Conservation (phyloP, 2,888 invertebrate genomes). For the Cryptus armator region DNA sequence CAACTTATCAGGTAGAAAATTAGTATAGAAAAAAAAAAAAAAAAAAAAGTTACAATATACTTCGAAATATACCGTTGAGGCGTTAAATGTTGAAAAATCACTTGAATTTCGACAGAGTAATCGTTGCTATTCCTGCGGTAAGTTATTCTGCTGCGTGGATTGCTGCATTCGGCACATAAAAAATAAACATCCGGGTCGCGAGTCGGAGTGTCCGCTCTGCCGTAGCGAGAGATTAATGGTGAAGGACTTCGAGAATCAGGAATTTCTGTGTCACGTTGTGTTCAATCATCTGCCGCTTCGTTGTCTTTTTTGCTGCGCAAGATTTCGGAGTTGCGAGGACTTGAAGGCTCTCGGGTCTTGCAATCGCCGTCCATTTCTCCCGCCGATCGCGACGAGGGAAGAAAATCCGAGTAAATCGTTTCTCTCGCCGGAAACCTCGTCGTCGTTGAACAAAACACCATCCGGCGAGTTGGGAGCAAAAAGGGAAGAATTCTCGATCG, state of each 20-base stretch:
- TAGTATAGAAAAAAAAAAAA: constrained; percentile 25
- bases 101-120: constrained; percentile 70
- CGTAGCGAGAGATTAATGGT: constrained; percentile 73
- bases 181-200: constrained; percentile 75
- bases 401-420: constrained; percentile 40
- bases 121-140: constrained; percentile 78
- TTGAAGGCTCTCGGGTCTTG: constrained; percentile 73
- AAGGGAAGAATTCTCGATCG: constrained; percentile 58
- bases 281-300: constrained; percentile 78
- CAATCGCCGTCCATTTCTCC: constrained; percentile 56
- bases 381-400: background rate
- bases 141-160: constrained; percentile 79
- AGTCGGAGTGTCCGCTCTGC: constrained; percentile 78
- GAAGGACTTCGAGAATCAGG: constrained; percentile 72
- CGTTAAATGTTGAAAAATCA: background rate
- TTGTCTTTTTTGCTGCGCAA: constrained; percentile 77
- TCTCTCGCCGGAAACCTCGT: constrained; percentile 56
- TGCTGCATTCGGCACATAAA: constrained; percentile 78
- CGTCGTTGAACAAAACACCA: constrained; percentile 57
- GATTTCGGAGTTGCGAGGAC: constrained; percentile 74
- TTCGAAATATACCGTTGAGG: background rate
- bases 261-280: constrained; percentile 76
- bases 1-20: constrained; percentile 59
- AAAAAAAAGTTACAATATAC: background rate
- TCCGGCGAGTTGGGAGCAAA: constrained; percentile 12